A percentile compares a stretch with the other conserved stretches of the same genome.
Conservation (phyloP, 2,797 vertebrate species). For the Tenualosa thibaudeaui region DNA sequence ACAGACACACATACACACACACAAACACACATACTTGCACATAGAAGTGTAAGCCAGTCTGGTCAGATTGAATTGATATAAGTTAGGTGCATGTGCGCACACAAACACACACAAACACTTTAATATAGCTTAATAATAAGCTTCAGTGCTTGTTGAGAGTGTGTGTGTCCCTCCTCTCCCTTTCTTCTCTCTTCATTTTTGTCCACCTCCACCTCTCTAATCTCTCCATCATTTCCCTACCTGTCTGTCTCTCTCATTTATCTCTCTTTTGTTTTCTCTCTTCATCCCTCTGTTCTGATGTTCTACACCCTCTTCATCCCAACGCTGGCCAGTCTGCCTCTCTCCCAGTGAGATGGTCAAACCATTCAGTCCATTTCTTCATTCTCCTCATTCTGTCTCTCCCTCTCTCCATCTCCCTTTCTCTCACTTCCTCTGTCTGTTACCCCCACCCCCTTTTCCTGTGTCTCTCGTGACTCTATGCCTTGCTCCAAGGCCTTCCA, state of each 20-base stretch:
- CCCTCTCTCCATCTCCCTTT: neutral
- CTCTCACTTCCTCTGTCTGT: neutral
- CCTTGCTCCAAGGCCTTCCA: conserved; percentile 4
- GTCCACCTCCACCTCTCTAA: neutral
- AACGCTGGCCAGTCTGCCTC: neutral
- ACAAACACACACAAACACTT: neutral
- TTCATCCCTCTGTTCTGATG: neutral
- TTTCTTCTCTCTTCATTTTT: neutral
- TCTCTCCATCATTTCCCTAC: neutral
- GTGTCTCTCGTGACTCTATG: neutral
- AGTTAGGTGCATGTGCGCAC: too few species aligned
- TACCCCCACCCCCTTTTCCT: neutral
- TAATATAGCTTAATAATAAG: too few species aligned
- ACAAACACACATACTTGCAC: too few species aligned
- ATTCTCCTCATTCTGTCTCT: neutral
- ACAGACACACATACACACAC: neutral
- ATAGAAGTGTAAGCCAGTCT: too few species aligned
- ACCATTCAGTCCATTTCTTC: neutral
- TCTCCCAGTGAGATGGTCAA: neutral
- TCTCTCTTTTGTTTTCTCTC: neutral
- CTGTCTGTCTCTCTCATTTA: neutral
- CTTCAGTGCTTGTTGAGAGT: too few species aligned
- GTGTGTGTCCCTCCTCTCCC: neutral
- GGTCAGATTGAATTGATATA: too few species aligned
- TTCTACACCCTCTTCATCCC: too few species aligned